phyloP scores from a whole-genome alignment of 2,113 vertebrate species.

The Chaetorhynchus papuensis region DNA sequence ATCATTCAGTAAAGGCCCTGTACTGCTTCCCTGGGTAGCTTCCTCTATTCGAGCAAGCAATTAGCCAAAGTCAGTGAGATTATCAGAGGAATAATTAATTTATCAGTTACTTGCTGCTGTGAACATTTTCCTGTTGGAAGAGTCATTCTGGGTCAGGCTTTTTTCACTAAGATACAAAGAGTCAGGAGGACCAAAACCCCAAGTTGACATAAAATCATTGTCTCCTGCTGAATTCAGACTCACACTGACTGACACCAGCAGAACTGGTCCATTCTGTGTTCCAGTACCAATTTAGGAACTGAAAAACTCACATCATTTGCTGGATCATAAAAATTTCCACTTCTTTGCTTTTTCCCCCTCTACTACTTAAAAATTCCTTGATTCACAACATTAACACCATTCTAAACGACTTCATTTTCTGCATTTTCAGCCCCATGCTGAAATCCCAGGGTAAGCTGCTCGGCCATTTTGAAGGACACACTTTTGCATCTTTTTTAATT shows the following conservation, averaged over 20 bases:
- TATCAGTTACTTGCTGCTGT: background rate
- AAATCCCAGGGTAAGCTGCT: background rate
- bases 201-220: background rate
- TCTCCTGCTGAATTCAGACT: background rate
- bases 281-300: background rate
- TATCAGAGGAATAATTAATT: background rate
- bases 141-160: background rate
- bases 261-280: background rate
- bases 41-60: background rate
- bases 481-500: background rate
- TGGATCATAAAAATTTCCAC: background rate
- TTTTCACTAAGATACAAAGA: background rate
- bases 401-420: background rate
- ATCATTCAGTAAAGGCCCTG: background rate
- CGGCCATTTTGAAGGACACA: background rate
- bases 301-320: background rate
- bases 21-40: background rate
- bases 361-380: background rate
- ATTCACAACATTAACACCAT: background rate
- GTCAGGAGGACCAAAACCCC: background rate
- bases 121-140: background rate
- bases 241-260: background rate
- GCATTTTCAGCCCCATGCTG: background rate
- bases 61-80: background rate
- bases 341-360: background rate